Evolutionary conservation across 2,797 vertebrate genomes (phyloP), one percentile per base, ranked within the genome.

Genomic region (Catamblyrhynchus diadema): DNA sequence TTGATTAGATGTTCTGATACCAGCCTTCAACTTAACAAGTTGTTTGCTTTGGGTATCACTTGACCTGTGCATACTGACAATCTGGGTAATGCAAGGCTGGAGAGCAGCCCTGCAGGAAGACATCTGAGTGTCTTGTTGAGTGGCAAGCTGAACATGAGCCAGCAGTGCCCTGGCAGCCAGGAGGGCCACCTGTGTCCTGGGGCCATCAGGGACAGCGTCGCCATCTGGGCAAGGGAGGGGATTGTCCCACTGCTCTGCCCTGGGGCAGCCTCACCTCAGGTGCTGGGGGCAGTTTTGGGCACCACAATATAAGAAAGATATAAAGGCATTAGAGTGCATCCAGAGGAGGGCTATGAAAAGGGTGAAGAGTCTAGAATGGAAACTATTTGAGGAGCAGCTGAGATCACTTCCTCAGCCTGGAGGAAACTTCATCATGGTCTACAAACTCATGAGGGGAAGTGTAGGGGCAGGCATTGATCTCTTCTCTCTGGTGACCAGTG

Each of bases 41-140:
- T 95, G 74, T 94, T 96, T 94, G 47, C 74, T 88, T 90, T 88
- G 86, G 56, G 3, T 92, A n/a, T 91, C 64, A 60, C 37, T 82
- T 88, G 67, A 60, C 62, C 19, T 60, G 45, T 51, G 14, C 6
- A 2, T 79, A 25, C 30, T 12, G 41, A 32, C 66, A 70, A 59
- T 24, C 25, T 65, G 39, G 7, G 13, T 28, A 35, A 28, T 42
- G 66, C 0, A 1, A 28, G 28, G 53, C 60, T 79, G 33, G 39
- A 60, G 23, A 48, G 33, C 39, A 71, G 66, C 45, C 72, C 33
- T 0, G 0, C 32, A 37, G 53, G 35, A 53, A 41, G 45, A 59
- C 25, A 53, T 45, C 21, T 53, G 51, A 12, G 33, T 71, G 22
- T 78, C 51, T 41, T 84, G 59, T 25, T 35, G 12, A 32, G 21